These are phyloP conservation scores for Rhinolophus sinicus DNA, from an alignment of 2,113 vertebrate genomes.

Conservation along the genomic window DNA sequence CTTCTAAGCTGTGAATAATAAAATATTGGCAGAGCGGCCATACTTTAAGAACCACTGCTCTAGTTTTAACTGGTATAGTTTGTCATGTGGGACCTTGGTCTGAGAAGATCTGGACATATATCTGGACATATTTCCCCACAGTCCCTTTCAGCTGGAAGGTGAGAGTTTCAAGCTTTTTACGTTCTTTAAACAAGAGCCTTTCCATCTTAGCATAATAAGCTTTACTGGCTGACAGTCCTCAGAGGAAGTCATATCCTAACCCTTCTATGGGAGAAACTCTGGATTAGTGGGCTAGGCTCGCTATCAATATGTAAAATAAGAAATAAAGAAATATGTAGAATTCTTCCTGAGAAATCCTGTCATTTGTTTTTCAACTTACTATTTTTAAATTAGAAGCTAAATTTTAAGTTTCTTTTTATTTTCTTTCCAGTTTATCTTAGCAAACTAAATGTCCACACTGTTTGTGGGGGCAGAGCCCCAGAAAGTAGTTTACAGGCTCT, in stretches of 20 bases:
- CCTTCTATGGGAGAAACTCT: not conserved
- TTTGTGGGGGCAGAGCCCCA: too few species aligned
- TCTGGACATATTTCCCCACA: not conserved
- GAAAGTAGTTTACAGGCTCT: too few species aligned
- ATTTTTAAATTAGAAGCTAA: not conserved
- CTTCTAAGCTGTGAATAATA: not conserved
- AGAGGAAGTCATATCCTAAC: not conserved
- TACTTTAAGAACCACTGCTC: not conserved
- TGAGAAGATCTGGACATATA: not conserved
- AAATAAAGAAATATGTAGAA: not conserved
- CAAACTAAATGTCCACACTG: not conserved
- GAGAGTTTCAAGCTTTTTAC: not conserved
- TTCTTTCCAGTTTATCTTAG: not conserved
- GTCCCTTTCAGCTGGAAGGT: fast-evolving
- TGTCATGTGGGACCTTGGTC: not conserved
- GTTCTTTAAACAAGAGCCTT: not conserved
- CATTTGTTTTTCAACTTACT: not conserved
- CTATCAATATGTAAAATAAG: not conserved
- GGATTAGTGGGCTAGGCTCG: not conserved
- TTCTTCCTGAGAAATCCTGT: not conserved
- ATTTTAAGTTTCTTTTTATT: not conserved
- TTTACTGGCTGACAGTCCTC: not conserved
- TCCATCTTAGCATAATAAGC: not conserved
- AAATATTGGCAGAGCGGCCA: not conserved
- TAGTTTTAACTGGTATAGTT: not conserved